Conservation (phyloP, 1,140 invertebrate species). For the Metopolophium dirhodum region DNA sequence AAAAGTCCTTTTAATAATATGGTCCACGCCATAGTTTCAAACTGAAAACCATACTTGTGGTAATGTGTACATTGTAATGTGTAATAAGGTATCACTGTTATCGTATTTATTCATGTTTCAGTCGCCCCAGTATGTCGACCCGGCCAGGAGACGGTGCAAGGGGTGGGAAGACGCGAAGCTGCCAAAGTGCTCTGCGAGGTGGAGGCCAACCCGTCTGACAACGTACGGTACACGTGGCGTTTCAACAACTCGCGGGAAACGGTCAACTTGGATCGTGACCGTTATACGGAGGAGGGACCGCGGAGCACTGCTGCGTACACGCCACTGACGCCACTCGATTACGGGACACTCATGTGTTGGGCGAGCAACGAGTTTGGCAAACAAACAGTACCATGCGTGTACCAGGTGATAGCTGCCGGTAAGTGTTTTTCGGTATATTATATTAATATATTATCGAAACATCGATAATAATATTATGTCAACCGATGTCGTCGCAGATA, state of each 20-base stretch:
- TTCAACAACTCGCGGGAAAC: constrained; percentile 75
- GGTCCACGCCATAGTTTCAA: too few species aligned
- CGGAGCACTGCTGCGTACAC: constrained; percentile 72
- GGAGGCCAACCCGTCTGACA: constrained; percentile 78
- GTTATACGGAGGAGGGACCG: constrained; percentile 64
- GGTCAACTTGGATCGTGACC: constrained; percentile 46
- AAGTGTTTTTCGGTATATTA: constrained; percentile 61
- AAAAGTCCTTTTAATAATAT: too few species aligned
- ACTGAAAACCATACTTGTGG: too few species aligned
- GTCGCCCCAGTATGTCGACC: constrained; percentile 75
- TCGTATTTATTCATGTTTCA: constrained; percentile 63
- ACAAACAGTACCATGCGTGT: constrained; percentile 74
- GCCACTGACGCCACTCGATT: constrained; percentile 75
- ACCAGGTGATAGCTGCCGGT: constrained; percentile 76
- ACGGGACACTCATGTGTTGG: constrained; percentile 75
- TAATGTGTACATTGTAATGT: too few species aligned
- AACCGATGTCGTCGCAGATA: too few species aligned
- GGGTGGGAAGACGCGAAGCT: constrained; percentile 80
- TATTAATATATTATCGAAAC: background rate
- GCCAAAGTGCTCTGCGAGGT: constrained; percentile 81
- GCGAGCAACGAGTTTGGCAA: constrained; percentile 72
- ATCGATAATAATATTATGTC: background rate
- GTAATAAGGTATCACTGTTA: background rate
- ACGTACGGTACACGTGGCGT: constrained; percentile 76
- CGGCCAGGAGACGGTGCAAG: constrained; percentile 73